Conservation (phyloP, 2,888 invertebrate genomes). For the Protodeltote pygarga region DNA sequence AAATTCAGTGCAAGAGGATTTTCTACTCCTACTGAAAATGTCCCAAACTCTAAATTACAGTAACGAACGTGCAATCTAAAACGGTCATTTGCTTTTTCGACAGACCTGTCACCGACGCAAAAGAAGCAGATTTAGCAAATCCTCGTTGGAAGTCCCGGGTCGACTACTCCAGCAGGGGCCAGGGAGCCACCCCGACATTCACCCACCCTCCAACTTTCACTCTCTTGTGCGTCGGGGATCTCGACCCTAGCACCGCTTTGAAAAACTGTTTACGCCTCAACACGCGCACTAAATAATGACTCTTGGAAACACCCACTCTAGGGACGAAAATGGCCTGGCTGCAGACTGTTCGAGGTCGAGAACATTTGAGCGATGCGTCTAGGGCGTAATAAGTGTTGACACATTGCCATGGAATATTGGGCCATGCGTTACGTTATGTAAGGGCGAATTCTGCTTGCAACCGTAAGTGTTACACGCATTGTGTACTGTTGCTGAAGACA, state of each 20-base stretch:
- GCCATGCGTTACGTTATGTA: conserved; percentile 58
- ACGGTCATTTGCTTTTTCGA: conserved; percentile 60
- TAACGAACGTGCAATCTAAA: conserved; percentile 25
- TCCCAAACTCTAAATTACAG: conserved; percentile 20
- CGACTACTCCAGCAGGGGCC: conserved; percentile 83
- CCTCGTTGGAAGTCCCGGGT: conserved; percentile 82
- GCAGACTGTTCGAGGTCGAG: conserved; percentile 74
- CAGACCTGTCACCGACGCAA: conserved; percentile 62
- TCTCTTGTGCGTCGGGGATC: conserved; percentile 83
- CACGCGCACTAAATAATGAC: conserved; percentile 53
- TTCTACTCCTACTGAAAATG: too few relatives aligned
- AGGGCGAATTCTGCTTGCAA: conserved; percentile 65
- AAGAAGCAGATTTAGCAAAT: conserved; percentile 85
- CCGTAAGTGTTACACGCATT: conserved; percentile 65
- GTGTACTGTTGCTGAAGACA: conserved; percentile 80
- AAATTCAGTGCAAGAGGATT: too few relatives aligned
- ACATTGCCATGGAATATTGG: conserved; percentile 62
- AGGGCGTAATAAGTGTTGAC: conserved; percentile 76
- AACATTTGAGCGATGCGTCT: conserved; percentile 79
- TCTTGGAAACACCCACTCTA: conserved; percentile 53
- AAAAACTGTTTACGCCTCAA: conserved; percentile 67
- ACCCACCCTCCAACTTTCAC: conserved; percentile 82
- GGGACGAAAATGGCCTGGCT: conserved; percentile 64
- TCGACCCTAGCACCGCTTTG: conserved; percentile 65
- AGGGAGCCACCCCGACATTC: conserved; percentile 72